Base-by-base conservation (phyloP, 2,888 invertebrate genomes). In the Caenorhabditis plicata region DNA sequence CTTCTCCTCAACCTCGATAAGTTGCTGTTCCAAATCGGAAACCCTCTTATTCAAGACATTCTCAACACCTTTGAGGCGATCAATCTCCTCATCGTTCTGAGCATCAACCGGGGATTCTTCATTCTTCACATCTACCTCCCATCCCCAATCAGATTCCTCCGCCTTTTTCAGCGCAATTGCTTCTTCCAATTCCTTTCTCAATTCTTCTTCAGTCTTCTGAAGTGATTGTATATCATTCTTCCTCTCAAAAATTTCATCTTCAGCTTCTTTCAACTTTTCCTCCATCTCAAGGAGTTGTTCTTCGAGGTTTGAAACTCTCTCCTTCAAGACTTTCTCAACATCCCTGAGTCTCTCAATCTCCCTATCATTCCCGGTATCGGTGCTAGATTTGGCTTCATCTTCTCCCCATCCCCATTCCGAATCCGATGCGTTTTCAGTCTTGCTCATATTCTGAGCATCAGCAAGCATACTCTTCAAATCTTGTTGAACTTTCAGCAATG, bases 1-100 rank as follows among this genome's bases (percentile, higher is more conserved):
- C 15, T 45, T 42, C 33, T 66, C 66, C 22, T 66, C 56, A 4
- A 58, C 40, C 25, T 66, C 66, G 27, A 60, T 13, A 20, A 60
- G 50, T 27, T 60, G 57, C 41, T 63, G 62, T 35, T 66, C 66
- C 1, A 66, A 50, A 0, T 54, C 51, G 27, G 52, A 15, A 29
- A 66, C 56, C 13, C 62, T 48, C 15, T 63, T 53, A 23, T 66
- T 66, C 17, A 66, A 31, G 13, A 56, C 26, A 48, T 66, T 62
- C 32, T 67, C 67, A 35, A 64, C 50, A 33, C 38, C 33, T 38
- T 41, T 38, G 42, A 50, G 31, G 45, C 56, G 15, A 32, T 45
- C n/a, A 44, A 50, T 29, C 32, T 36, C 32, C 31, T 23, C n/a
- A 15, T 11, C 9, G 8, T 13, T 15, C 31, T 29, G 31, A 29